These are phyloP conservation scores for Hylaeus anthracinus DNA, from an alignment of 1,140 invertebrate species.

Conservation along the genomic window DNA sequence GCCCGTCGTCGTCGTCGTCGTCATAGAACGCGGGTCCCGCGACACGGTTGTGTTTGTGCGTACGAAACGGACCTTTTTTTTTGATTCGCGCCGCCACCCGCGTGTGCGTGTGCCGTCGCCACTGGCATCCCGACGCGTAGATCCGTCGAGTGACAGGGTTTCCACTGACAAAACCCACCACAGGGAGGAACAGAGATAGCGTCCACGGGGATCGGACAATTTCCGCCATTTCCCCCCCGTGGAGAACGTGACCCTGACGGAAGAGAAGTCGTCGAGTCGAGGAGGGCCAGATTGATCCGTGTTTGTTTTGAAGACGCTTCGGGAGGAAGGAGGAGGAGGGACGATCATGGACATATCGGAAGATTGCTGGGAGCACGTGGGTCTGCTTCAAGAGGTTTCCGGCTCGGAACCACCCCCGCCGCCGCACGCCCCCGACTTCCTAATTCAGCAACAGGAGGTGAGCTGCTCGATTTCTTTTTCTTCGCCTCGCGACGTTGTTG, in stretches of 20 bases:
- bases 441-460: constrained; percentile 77
- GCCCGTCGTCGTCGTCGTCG: constrained; percentile 69
- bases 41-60: constrained; percentile 39
- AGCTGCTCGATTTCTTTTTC: constrained; percentile 43
- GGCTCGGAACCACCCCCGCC: constrained; percentile 69
- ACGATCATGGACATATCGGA: constrained; percentile 77
- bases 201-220: too few relatives aligned
- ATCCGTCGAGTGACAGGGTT: neutral
- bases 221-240: neutral
- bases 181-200: neutral
- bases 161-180: neutral
- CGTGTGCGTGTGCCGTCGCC: neutral
- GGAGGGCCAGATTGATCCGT: neutral
- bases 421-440: constrained; percentile 68
- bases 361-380: constrained; percentile 80
- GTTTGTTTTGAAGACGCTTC: neutral
- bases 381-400: constrained; percentile 77
- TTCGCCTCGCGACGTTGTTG: neutral
- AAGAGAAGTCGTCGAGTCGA: too few relatives aligned
- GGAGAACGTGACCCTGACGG: too few relatives aligned
- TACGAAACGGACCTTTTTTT: constrained; percentile 13
- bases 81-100: constrained; percentile 8
- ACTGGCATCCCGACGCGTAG: neutral
- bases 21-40: constrained; percentile 61
- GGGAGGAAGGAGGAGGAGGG: neutral